These are phyloP conservation scores for Mastomys natalensis DNA, from an alignment of 2,113 vertebrate genomes.

Conservation along the genomic window DNA sequence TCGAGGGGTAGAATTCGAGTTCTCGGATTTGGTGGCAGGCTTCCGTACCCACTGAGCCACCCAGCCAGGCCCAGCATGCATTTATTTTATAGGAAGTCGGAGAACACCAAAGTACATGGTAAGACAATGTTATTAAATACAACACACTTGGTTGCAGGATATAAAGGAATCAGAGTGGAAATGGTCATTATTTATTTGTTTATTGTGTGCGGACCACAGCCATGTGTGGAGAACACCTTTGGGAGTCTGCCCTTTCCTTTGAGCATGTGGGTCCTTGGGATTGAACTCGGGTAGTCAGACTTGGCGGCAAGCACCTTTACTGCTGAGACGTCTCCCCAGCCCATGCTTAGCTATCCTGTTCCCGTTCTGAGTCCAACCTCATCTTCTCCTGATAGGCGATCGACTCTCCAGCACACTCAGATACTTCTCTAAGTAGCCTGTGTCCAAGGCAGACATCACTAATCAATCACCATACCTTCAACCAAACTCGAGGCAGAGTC, in stretches of 20 bases:
- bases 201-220: background rate
- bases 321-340: too few species aligned
- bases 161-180: background rate
- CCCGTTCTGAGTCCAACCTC: background rate
- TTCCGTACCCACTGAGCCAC: background rate
- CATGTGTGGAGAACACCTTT: background rate
- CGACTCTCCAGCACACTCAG: background rate
- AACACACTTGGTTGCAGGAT: background rate
- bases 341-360: too few species aligned
- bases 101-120: background rate
- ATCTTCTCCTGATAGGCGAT: background rate
- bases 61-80: background rate
- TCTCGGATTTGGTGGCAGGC: background rate
- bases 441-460: background rate
- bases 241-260: background rate
- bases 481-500: background rate
- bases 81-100: background rate
- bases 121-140: background rate
- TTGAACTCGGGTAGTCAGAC: too few species aligned
- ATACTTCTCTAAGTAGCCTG: background rate
- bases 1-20: background rate
- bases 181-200: background rate
- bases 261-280: background rate
- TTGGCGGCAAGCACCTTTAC: too few species aligned
- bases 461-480: background rate